Evolutionary conservation across 1,140 invertebrate species (phyloP), one percentile per base, ranked within the genome.

Genomic region (Anastrepha obliqua): DNA sequence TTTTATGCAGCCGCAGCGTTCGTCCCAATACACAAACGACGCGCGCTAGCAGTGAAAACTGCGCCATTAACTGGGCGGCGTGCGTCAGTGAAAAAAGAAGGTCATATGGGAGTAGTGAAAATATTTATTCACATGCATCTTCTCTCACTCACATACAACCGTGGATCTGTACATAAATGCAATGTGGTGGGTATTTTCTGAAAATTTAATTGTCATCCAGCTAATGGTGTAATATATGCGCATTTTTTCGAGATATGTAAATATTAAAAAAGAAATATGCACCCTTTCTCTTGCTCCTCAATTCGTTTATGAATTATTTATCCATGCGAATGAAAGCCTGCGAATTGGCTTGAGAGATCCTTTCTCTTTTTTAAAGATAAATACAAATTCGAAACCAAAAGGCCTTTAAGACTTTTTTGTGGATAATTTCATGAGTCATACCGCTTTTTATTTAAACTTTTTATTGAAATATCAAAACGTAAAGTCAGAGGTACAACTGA

Each of bases 161-260:
- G 1, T 29, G 29, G 1, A 29, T 29, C 0, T 29, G 29, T 29
- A 29, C 1, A 1, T 29, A 29, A 29, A 29, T 29, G 29, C 29
- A 1, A 29, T 55, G 11, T 55, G 51, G 51, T 55, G 60, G n/a
- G 60, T 29, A 39, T 74, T 74, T 74, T 74, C 13, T 15, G 11
- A 7, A 29, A 74, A 47, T 44, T 74, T 51, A 47, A 44, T 74
- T 74, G 17, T n/a, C 17, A 0, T 7, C 6, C 44, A 74, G 42
- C 42, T 5, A 70, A 51, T 78, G n/a, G 9, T 67, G 15, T 78
- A 78, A 81, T 81, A 13, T 55, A 55, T 81, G 74, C 74, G 44
- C 44, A 81, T 29, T 55, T 81, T 55, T 81, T n/a, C 3, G 2
- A 81, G 74, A 51, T 55, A 58, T 81, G n/a, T n/a, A 58, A 29